A percentile compares a stretch with the other conserved stretches of the same genome.
Conservation (phyloP, 2,888 invertebrate genomes). For the Thecocarcelia acutangulata region DNA sequence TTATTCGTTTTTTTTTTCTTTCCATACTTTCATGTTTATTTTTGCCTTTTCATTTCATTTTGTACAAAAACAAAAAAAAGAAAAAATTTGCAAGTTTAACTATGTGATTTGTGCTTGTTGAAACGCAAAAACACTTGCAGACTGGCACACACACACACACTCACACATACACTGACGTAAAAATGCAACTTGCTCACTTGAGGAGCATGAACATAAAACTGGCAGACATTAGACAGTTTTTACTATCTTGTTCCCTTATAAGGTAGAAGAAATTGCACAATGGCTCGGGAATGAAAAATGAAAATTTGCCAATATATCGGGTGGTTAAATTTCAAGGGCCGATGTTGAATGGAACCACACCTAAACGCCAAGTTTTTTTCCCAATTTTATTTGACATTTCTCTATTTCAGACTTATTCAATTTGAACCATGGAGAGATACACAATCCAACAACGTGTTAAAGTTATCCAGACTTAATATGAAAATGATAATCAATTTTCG, state of each 20-base stretch:
- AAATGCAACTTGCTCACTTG: neutral
- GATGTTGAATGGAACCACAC: too few relatives aligned
- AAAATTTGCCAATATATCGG: too few relatives aligned
- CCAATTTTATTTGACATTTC: too few relatives aligned
- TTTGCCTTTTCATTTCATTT: conserved; percentile 13
- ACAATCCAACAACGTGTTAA: too few relatives aligned
- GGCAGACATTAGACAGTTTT: conserved; percentile 31
- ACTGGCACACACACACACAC: too few relatives aligned
- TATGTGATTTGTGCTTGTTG: conserved; percentile 57
- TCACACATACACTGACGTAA: conserved; percentile 2
- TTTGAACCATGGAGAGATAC: too few relatives aligned
- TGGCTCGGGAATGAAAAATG: too few relatives aligned
- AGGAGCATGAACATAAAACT: conserved; percentile 36
- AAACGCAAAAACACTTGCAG: conserved; percentile 29
- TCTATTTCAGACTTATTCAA: too few relatives aligned
- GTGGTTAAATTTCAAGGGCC: too few relatives aligned
- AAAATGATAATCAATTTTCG: too few relatives aligned
- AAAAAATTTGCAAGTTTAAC: conserved; percentile 52
- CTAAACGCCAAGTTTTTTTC: too few relatives aligned
- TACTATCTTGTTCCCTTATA: conserved; percentile 5
- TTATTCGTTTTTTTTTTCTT: conserved; percentile 24
- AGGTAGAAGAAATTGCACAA: conserved; percentile 8
- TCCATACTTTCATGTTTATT: conserved; percentile 11
- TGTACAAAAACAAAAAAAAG: neutral
- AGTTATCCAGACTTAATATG: too few relatives aligned